phyloP scores from a whole-genome alignment of 2,797 vertebrate species.

The Darevskia nairensis region DNA sequence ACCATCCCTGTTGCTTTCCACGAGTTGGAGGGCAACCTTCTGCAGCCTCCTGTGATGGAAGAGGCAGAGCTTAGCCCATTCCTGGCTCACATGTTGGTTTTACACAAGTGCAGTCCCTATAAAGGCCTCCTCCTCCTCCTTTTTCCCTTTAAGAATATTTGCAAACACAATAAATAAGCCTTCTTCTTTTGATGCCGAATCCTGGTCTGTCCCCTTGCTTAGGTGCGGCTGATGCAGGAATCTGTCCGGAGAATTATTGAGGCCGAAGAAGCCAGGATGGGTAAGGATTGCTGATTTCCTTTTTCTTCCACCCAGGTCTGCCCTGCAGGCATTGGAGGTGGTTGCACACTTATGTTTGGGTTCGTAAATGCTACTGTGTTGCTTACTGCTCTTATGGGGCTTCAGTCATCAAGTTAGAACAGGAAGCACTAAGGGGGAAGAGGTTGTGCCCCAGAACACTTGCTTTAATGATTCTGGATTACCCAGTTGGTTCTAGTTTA shows the following conservation, averaged over 20 bases:
- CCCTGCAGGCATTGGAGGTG: not conserved
- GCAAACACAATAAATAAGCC: not conserved
- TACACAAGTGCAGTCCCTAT: too few relatives aligned
- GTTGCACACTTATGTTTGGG: not conserved
- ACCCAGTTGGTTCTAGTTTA: too few relatives aligned
- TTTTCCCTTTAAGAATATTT: too few relatives aligned
- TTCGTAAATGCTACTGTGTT: not conserved
- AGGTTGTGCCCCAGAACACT: not conserved
- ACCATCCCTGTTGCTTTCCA: not conserved
- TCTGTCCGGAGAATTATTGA: constrained; percentile 97
- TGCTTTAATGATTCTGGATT: not conserved
- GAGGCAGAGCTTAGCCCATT: not conserved
- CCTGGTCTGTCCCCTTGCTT: constrained; percentile 16
- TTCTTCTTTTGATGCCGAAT: not conserved
- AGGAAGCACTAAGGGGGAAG: not conserved
- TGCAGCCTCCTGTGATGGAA: not conserved
- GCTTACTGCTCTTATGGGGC: too few relatives aligned
- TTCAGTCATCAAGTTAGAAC: too few relatives aligned
- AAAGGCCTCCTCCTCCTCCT: too few relatives aligned
- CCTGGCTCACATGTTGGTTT: too few relatives aligned
- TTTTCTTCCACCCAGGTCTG: not conserved
- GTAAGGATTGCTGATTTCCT: constrained; percentile 76
- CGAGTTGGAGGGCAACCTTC: not conserved
- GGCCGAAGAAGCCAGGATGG: constrained; percentile 95
- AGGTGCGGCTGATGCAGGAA: constrained; percentile 98